Conservation (phyloP, 2,113 vertebrate genomes). For the Phylloscopus trochilus region DNA sequence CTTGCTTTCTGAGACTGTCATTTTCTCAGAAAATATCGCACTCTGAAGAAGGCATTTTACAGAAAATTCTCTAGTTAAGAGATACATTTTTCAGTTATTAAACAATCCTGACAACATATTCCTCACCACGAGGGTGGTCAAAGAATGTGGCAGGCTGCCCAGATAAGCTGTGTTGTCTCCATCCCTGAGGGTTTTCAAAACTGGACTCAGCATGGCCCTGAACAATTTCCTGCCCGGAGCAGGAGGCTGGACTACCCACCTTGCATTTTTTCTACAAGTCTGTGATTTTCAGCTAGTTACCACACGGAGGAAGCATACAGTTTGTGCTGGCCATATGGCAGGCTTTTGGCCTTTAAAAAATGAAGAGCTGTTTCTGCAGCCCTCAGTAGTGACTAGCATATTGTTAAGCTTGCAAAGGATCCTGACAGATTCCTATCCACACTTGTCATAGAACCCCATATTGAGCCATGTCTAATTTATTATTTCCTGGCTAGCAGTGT, state of each 20-base stretch:
- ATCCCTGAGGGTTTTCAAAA: neutral
- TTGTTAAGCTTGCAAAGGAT: neutral
- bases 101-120: neutral
- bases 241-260: neutral
- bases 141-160: neutral
- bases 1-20: neutral
- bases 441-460: neutral
- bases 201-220: neutral
- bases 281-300: neutral
- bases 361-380: neutral
- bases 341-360: neutral
- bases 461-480: neutral
- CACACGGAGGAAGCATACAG: neutral
- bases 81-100: conserved; percentile 10
- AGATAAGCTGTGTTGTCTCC: neutral
- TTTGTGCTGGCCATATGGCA: neutral
- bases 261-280: neutral
- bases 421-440: neutral
- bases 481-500: neutral
- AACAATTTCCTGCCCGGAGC: neutral
- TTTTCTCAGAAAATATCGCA: neutral
- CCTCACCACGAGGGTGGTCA: neutral
- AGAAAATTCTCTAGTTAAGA: neutral
- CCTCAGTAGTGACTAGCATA: neutral
- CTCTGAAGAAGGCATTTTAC: neutral